A percentile compares a stretch with the other conserved stretches of the same genome.
phyloP scores from a whole-genome alignment of 2,888 invertebrate species.

The Lysandra bellargus region DNA sequence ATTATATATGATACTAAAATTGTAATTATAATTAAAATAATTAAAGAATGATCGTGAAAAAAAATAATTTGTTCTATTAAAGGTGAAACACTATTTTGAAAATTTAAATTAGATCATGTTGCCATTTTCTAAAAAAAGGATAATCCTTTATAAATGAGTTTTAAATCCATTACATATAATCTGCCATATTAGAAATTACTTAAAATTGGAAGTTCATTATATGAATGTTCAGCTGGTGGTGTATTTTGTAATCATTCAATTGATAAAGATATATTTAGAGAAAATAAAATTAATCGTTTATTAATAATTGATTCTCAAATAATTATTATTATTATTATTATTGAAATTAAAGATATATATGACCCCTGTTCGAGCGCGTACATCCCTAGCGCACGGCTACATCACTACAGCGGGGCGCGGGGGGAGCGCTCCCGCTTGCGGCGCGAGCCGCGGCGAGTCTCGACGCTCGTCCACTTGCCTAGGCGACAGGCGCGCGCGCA shows the following conservation, averaged over 20 bases:
- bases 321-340: conserved; percentile 81
- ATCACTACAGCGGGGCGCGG: no score
- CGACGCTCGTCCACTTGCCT: no score
- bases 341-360: conserved; percentile 80
- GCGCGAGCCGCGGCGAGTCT: no score
- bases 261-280: conserved; percentile 75
- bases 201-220: conserved; percentile 80
- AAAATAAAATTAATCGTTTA: conserved; percentile 73
- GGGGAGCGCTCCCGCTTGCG: no score
- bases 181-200: conserved; percentile 83
- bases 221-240: conserved; percentile 81
- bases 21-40: conserved; percentile 83
- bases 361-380: no score
- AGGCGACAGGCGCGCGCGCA: no score
- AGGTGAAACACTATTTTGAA: conserved; percentile 82
- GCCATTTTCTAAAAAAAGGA: conserved; percentile 82
- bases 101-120: conserved; percentile 79
- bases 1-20: conserved; percentile 81
- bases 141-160: conserved; percentile 83
- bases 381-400: no score
- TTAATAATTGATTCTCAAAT: conserved; percentile 82
- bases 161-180: conserved; percentile 82
- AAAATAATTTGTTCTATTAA: conserved; percentile 84
- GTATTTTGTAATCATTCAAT: conserved; percentile 83
- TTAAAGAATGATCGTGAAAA: conserved; percentile 82